Evolutionary conservation across 2,888 invertebrate species (phyloP).

Genomic region (Uloborus plumipes): DNA sequence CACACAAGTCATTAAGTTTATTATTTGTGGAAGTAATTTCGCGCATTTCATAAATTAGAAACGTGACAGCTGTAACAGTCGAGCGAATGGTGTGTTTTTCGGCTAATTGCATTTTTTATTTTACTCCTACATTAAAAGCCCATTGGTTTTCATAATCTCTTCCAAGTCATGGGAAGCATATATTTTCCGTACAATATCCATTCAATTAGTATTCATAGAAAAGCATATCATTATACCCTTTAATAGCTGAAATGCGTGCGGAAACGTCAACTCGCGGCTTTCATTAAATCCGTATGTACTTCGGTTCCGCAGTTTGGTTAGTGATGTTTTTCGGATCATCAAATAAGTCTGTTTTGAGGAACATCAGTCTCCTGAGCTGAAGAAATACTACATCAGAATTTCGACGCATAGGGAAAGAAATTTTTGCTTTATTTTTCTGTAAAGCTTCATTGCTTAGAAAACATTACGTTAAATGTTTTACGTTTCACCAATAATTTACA

Average conservation of each 20-base stretch:
- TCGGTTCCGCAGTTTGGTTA: slow-evolving; percentile 8
- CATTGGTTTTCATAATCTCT: slow-evolving; percentile 34
- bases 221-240: slow-evolving; percentile 52
- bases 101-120: slow-evolving; percentile 33
- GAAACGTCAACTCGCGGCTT: slow-evolving; percentile 10
- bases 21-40: slow-evolving; percentile 31
- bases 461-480: too few relatives aligned
- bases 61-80: slow-evolving; percentile 30
- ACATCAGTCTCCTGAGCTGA: too few relatives aligned
- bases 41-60: slow-evolving; percentile 36
- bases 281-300: slow-evolving; percentile 34
- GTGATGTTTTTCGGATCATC: background rate
- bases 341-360: background rate
- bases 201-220: slow-evolving; percentile 48
- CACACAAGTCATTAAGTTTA: slow-evolving; percentile 44
- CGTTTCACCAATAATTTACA: too few relatives aligned
- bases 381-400: too few relatives aligned
- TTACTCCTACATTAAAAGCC: slow-evolving; percentile 27
- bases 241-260: slow-evolving; percentile 59
- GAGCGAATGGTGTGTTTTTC: slow-evolving; percentile 18
- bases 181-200: slow-evolving; percentile 26
- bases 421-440: too few relatives aligned
- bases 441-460: too few relatives aligned
- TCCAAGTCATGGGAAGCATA: slow-evolving; percentile 18
- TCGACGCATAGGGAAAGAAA: too few relatives aligned